phyloP scores from a whole-genome alignment of 2,797 vertebrate genomes.

The Orestias chungarensis region DNA sequence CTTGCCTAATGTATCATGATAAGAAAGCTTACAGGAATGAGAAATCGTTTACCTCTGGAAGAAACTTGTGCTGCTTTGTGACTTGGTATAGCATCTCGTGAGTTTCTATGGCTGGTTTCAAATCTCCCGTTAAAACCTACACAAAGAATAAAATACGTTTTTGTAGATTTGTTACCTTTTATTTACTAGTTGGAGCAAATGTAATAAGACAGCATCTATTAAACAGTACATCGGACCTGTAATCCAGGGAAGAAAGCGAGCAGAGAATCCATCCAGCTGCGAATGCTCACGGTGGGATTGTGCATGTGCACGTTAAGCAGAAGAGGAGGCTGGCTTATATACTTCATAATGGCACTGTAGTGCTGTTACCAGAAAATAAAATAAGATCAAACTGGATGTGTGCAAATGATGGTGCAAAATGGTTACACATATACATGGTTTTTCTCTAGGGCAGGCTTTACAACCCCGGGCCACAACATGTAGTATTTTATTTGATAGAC shows the following conservation, averaged over 20 bases:
- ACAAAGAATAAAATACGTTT: conserved; percentile 7
- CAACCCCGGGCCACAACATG: background rate
- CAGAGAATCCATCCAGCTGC: conserved; percentile 87
- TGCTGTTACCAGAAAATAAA: conserved; percentile 72
- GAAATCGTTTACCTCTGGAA: conserved; percentile 79
- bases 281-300: conserved; percentile 84
- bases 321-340: conserved; percentile 86
- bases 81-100: conserved; percentile 89
- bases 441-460: too few relatives aligned
- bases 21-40: background rate
- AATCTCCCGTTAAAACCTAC: conserved; percentile 84
- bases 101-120: conserved; percentile 87
- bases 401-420: background rate
- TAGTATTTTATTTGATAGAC: background rate
- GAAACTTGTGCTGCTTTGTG: conserved; percentile 87
- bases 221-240: conserved; percentile 70
- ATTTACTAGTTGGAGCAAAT: background rate
- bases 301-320: conserved; percentile 88
- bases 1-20: background rate
- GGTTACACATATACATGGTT: too few relatives aligned
- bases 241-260: conserved; percentile 86
- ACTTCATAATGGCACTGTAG: conserved; percentile 88
- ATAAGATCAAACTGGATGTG: background rate
- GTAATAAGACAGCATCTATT: background rate
- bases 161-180: background rate